Evolutionary conservation across 2,113 vertebrate genomes (phyloP).

Genomic region (Chunga burmeisteri): DNA sequence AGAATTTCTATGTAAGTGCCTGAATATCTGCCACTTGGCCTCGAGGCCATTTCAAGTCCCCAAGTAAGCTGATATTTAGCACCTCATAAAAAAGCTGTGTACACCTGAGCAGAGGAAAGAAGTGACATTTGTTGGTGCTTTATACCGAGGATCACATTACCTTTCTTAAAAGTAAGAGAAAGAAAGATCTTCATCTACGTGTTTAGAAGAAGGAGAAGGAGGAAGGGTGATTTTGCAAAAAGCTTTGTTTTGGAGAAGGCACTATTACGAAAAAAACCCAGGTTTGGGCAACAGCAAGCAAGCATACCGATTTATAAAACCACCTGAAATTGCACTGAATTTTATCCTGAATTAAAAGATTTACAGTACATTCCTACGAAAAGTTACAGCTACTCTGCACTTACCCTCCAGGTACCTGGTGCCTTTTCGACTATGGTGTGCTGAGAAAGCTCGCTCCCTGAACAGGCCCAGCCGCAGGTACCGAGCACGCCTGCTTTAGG

Average conservation of each 20-base stretch:
- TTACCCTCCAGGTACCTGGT: neutral
- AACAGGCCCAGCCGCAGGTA: neutral
- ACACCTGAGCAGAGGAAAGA: slow-evolving; percentile 66
- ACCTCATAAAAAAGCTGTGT: slow-evolving; percentile 73
- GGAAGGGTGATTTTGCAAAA: neutral
- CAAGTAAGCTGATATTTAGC: slow-evolving; percentile 77
- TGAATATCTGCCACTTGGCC: slow-evolving; percentile 40
- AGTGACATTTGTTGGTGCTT: slow-evolving; percentile 66
- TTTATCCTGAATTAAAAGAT: neutral
- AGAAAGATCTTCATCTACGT: slow-evolving; percentile 46
- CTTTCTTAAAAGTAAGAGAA: slow-evolving; percentile 49
- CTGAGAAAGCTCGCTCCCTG: neutral
- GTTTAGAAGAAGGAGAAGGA: neutral
- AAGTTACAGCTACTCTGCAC: neutral
- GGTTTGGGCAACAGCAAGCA: neutral
- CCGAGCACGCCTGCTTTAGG: neutral
- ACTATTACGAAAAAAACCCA: neutral
- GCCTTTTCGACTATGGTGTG: neutral
- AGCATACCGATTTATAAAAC: neutral
- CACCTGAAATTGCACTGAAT: neutral
- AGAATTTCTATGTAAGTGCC: neutral
- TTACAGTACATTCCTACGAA: neutral
- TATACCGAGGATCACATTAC: slow-evolving; percentile 61
- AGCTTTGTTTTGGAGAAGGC: neutral
- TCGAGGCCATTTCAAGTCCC: slow-evolving; percentile 56